A percentile compares a stretch with the other conserved stretches of the same genome.
Evolutionary conservation across 1,140 invertebrate genomes (phyloP).

Genomic region (Trinorchestia longiramus): DNA sequence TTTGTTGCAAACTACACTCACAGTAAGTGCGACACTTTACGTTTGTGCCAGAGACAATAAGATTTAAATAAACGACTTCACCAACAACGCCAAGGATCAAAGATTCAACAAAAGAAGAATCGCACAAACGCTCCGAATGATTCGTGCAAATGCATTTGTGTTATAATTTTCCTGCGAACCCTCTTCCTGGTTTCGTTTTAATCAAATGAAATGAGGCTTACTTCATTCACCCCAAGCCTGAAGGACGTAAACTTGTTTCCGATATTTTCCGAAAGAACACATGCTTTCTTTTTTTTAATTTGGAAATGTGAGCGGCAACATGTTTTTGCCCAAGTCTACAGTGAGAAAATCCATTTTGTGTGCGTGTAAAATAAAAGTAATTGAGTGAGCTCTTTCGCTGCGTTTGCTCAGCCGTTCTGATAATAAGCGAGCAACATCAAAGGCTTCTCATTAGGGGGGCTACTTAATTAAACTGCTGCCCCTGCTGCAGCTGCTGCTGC

Average conservation of each 20-base stretch:
- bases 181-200: background rate
- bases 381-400: constrained; percentile 54
- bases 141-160: background rate
- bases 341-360: constrained; percentile 52
- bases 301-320: constrained; percentile 14
- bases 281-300: background rate
- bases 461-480: constrained; percentile 50
- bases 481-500: constrained; percentile 8
- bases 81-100: background rate
- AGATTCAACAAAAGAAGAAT: background rate
- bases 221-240: background rate
- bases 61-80: background rate
- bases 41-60: background rate
- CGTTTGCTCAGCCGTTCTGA: constrained; percentile 54
- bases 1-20: background rate
- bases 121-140: background rate
- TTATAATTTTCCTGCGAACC: background rate
- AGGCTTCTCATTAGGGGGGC: constrained; percentile 51
- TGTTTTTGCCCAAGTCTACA: constrained; percentile 15
- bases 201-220: background rate
- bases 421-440: constrained; percentile 54
- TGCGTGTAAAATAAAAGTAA: constrained; percentile 55
- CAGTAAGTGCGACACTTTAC: background rate
- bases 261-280: background rate
- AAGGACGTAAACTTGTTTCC: background rate